A percentile compares a stretch with the other conserved stretches of the same genome.
Conservation (phyloP, 30 jellyfish, hydroid and myxozoan species). For the Pelagia noctiluca region DNA sequence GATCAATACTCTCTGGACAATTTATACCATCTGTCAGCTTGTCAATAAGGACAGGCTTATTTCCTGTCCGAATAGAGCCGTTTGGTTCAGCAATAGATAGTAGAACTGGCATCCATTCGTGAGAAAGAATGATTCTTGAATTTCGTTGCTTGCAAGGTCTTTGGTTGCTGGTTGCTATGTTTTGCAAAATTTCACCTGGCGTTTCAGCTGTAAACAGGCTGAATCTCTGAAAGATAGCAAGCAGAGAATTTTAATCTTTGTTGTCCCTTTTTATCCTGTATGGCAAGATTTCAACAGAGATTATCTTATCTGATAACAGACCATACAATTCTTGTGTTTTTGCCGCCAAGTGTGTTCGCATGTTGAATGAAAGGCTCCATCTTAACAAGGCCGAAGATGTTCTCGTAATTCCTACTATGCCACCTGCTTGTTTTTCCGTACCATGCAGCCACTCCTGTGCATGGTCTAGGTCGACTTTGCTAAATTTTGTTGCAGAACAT, state of each 20-base stretch:
- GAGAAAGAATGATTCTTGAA: background rate
- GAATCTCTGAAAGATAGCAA: conserved; percentile 17
- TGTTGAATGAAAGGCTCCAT: conserved; percentile 19
- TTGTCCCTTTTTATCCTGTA: conserved; percentile 9
- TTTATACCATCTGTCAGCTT: conserved; percentile 17
- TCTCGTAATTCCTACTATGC: conserved; percentile 20
- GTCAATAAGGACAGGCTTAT: conserved; percentile 14
- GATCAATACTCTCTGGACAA: conserved; percentile 32
- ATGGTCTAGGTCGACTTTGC: conserved; percentile 10
- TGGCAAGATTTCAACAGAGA: conserved; percentile 13
- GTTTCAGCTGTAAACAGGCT: background rate
- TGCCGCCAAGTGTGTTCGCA: conserved; percentile 14
- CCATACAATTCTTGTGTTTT: conserved; percentile 7
- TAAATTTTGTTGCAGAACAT: background rate
- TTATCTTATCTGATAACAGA: conserved; percentile 7
- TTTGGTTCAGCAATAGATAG: conserved; percentile 22
- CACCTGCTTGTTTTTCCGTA: conserved; percentile 12
- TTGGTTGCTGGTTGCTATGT: too few relatives aligned
- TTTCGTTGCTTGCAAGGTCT: background rate
- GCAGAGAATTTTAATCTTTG: background rate
- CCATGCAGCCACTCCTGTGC: conserved; percentile 22
- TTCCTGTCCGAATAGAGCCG: conserved; percentile 31
- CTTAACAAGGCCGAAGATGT: conserved; percentile 17
- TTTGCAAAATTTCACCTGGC: too few relatives aligned
- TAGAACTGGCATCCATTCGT: conserved; percentile 30